Base-by-base conservation (phyloP, 2,113 vertebrate genomes). In the Pseudonaja textilis region DNA sequence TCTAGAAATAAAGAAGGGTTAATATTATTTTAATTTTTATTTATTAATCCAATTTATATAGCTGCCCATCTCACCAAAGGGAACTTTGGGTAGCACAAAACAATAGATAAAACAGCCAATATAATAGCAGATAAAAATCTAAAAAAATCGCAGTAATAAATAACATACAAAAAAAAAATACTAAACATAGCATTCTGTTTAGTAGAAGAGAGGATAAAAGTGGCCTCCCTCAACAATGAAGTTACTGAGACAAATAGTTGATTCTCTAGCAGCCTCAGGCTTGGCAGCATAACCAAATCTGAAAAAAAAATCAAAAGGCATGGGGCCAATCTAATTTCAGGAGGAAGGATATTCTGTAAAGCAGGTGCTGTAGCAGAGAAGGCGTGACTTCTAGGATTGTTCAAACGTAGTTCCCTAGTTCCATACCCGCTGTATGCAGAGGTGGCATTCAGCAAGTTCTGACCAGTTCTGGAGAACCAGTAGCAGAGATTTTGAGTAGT, bases 1-100 rank as follows among this genome's bases (percentile, higher is more conserved):
- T 90, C 93, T 94, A 91, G 88, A 95, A 34, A 57, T 91, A 34
- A 34, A 91, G 85, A 54, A 93, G 90, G 91, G 50, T 93, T 93
- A 93, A 88, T 45, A 91, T 88, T 87, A 20, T 69, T 69, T 69
- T 69, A 29, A 69, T n/a, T n/a, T n/a, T 69, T n/a, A 69, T 69
- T 69, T 69, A 69, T n/a, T 16, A 34, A n/a, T 69, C 29, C 16
- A 69, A 69, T 69, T 69, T 69, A 69, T 69, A 69, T 69, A 18
- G 64, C 64, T 34, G 64, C 12, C 64, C 29, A 69, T 69, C 64
- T 69, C 29, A 69, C 5, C 64, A 34, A 69, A 69, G 64, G 64
- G 64, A 6, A 69, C 61, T n/a, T 69, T 69, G 64, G 12, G 5
- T 55, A 22, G 34, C 45, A n/a, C 22, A 20, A 42, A 29, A n/a